Conservation (phyloP, 2,113 vertebrate genomes). For the Tautogolabrus adspersus region DNA sequence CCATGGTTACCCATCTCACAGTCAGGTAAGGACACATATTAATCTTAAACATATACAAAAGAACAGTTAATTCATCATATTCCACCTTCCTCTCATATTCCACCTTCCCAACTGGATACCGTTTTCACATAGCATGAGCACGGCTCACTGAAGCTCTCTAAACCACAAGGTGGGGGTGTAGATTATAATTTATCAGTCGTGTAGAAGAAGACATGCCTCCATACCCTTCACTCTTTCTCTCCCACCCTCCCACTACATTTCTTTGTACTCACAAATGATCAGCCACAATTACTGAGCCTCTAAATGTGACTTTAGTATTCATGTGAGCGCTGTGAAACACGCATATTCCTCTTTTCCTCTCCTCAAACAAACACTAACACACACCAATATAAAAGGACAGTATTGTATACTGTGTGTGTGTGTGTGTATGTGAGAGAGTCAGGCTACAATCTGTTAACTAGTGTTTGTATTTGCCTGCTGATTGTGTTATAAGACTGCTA, state of each 20-base stretch:
- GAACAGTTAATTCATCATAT: conserved; percentile 1
- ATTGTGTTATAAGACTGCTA: conserved; percentile 80
- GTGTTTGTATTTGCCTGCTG: conserved; percentile 70
- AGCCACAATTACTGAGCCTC: background rate
- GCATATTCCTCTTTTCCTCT: background rate
- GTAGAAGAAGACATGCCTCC: conserved; percentile 59
- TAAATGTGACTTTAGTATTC: background rate
- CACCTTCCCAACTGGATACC: conserved; percentile 5
- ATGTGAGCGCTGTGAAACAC: background rate
- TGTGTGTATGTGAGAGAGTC: conserved; percentile 3
- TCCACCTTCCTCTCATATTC: background rate
- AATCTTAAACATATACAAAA: background rate
- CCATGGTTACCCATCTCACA: conserved; percentile 81
- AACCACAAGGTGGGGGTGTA: conserved; percentile 75
- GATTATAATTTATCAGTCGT: conserved; percentile 66
- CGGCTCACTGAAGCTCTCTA: conserved; percentile 43
- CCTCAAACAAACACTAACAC: background rate
- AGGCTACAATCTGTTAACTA: conserved; percentile 58
- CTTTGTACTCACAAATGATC: conserved; percentile 20
- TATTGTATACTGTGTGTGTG: background rate
- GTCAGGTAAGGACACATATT: conserved; percentile 78
- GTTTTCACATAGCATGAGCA: conserved; percentile 26
- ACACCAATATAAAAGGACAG: background rate
- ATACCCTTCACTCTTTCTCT: conserved; percentile 24
- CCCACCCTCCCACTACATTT: conserved; percentile 36